Evolutionary conservation across 2,797 vertebrate genomes (phyloP).

Genomic region (Austrolebias charrua): DNA sequence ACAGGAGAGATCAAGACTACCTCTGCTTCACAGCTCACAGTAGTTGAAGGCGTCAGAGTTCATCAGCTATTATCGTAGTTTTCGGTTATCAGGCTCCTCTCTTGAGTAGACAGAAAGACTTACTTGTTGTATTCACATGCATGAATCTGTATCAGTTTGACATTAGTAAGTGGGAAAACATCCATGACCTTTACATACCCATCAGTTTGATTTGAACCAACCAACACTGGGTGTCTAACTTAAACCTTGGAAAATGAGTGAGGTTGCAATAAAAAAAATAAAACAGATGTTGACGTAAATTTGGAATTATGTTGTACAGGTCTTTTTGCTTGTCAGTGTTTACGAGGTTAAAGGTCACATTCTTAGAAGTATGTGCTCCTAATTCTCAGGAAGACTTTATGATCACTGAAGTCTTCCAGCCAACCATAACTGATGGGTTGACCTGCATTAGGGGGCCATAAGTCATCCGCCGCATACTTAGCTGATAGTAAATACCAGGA

Average conservation of each 20-base stretch:
- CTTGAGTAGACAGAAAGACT: no score
- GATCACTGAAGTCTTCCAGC: conserved; percentile 45
- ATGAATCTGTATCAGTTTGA: no score
- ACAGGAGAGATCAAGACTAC: no score
- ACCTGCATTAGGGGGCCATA: conserved; percentile 46
- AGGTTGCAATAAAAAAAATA: background rate
- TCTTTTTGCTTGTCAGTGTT: background rate
- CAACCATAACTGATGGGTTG: conserved; percentile 56
- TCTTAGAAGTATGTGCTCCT: background rate
- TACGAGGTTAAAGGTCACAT: conserved; percentile 22
- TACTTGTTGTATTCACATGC: no score
- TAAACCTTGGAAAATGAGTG: background rate
- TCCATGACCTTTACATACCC: no score
- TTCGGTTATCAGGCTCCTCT: no score
- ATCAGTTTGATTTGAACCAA: background rate
- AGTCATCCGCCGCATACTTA: conserved; percentile 51
- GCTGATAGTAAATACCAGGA: conserved; percentile 65
- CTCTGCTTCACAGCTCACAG: no score
- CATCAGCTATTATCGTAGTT: no score
- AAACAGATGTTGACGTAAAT: background rate
- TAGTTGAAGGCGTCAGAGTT: no score
- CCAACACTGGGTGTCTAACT: background rate
- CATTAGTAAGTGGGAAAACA: no score
- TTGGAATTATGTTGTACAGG: background rate
- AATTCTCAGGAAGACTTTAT: conserved; percentile 19